Base-by-base conservation (phyloP, 2,113 vertebrate genomes). In the Progne subis region DNA sequence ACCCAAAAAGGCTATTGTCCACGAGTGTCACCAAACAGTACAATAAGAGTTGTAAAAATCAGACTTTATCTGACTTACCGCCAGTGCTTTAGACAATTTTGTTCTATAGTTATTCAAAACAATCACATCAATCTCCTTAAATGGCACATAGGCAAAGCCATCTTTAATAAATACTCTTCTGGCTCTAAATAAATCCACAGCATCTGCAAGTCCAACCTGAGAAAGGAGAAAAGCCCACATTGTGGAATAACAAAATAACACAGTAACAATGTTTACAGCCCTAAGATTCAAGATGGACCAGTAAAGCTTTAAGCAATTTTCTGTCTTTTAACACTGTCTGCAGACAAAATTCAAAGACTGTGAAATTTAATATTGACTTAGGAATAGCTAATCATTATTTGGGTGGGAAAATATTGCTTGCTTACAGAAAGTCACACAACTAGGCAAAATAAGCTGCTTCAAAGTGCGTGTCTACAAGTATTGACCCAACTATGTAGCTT, bases 151-250 rank as follows among this genome's bases (percentile, higher is more conserved):
- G 2, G 98, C 99, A 78, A 98, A 99, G 34, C 99, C 99, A 6
- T 95, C 98, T 94, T 98, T 98, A 76, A 99, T 97, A 95, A 98
- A 99, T 59, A 99, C 99, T 97, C 97, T 99, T 92, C 99, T 98
- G 71, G 96, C 92, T 91, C 98, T 98, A 61, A 99, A 99, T 5
- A 99, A 98, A 98, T 99, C 99, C 87, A 99, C 97, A 46, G 99
- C 99, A 88, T 99, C 99, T 93, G 98, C 98, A 97, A 99, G 99
- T 25, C 98, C 99, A 92, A 99, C 98, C 99, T 99, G 94, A 53
- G 70, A 86, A 59, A 91, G 46, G 64, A 55, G 23, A 57, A 83
- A 92, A 68, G 14, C 3, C 4, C 52, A 85, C 34, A 44, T 4
- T 44, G 3, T 52, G 24, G 8, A 92, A 71, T 0, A 92, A 47